Evolutionary conservation across 2,797 vertebrate species (phyloP), one percentile per base, ranked within the genome.

Genomic region (Diglossa cyanea): DNA sequence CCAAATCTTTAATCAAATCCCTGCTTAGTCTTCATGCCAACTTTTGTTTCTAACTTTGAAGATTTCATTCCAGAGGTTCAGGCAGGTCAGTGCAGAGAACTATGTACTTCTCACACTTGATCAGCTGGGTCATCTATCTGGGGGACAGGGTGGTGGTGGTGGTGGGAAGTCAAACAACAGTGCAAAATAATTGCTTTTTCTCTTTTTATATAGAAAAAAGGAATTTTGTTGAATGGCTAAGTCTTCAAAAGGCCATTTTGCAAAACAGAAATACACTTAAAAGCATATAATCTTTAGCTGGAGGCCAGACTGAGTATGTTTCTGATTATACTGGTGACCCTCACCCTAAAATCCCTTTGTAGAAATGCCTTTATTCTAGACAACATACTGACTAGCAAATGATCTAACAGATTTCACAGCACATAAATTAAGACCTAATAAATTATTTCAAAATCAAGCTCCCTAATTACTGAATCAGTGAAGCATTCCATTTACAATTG

Each of bases 341-440:
- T 98, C 96, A 97, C 97, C 98, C 98, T 94, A 94, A 95, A 97
- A 97, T 97, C 96, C 87, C 98, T 98, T 98, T 98, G 98, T 98
- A 98, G 98, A 97, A 94, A 96, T 96, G 96, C 95, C 95, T 98
- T 98, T 98, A 97, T 97, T 97, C 97, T 97, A 97, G 97, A 98
- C 97, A 98, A 97, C 97, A 96, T 68, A 98, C 97, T 96, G 98
- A 97, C 98, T 98, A 98, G 96, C 97, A 97, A 97, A 98, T 98
- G 98, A 98, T 98, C 98, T 97, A 97, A 98, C 98, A 97, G 97
- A 98, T 98, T 98, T 98, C 98, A 98, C 98, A 98, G 98, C 96
- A 98, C 98, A 98, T 98, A 98, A 98, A 98, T 98, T 98, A 97
- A 97, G 97, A 95, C 96, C 97, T 97, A 97, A 98, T 97, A 98